Evolutionary conservation across 1,140 invertebrate species (phyloP).

Genomic region (Zaprionus capensis): DNA sequence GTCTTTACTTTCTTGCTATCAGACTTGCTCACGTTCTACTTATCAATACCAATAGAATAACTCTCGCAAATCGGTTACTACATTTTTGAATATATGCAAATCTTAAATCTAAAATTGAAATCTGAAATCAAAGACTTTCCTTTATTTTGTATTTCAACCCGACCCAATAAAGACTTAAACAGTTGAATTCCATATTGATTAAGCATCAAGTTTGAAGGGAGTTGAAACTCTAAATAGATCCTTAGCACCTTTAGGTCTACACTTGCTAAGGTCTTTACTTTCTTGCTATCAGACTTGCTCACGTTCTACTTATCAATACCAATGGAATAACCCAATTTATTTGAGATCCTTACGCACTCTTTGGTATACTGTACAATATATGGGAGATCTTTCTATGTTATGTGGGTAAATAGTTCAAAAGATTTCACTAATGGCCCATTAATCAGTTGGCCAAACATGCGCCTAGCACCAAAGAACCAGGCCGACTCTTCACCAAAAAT

Average conservation of each 20-base stretch:
- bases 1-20: too few species aligned
- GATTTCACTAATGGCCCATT: slow-evolving; percentile 58
- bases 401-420: slow-evolving; percentile 44
- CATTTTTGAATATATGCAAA: slow-evolving; percentile 68
- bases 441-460: slow-evolving; percentile 63
- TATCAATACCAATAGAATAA: too few species aligned
- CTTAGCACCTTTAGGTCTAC: not conserved
- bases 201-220: too few species aligned
- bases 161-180: too few species aligned
- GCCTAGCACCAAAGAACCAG: slow-evolving; percentile 44
- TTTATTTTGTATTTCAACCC: too few species aligned
- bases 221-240: not conserved
- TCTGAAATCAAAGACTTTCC: not conserved
- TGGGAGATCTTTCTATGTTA: slow-evolving; percentile 4
- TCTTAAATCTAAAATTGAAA: slow-evolving; percentile 41
- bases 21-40: too few species aligned
- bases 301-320: too few species aligned
- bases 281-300: too few species aligned
- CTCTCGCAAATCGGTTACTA: not conserved
- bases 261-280: not conserved
- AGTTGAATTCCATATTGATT: too few species aligned
- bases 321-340: not conserved
- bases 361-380: too few species aligned
- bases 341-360: not conserved
- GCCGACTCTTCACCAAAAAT: slow-evolving; percentile 62